These are phyloP conservation scores for Pachydiplax longipennis DNA, from an alignment of 2,888 invertebrate species.

Conservation along the genomic window DNA sequence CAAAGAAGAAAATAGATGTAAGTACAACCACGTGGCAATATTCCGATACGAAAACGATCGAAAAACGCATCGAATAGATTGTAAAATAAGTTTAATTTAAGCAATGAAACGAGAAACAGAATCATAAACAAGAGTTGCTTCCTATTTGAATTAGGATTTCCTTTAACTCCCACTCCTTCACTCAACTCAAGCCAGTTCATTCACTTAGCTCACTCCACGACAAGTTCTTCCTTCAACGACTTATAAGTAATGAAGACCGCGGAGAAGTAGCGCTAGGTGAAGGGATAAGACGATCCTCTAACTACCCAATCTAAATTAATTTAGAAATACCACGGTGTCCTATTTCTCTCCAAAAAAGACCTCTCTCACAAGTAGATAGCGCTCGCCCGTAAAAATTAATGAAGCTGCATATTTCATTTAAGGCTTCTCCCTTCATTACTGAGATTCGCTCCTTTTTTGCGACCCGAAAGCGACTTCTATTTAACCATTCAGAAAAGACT, in stretches of 20 bases:
- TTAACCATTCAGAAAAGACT: no score
- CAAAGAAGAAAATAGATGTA: no score
- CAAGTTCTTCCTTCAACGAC: not conserved
- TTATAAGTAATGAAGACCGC: not conserved
- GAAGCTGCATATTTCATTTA: not conserved
- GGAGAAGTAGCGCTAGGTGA: not conserved
- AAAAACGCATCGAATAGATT: no score
- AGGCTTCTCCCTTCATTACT: not conserved
- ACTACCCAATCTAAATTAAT: not conserved
- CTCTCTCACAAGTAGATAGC: not conserved
- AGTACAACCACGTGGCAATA: no score
- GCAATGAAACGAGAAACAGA: no score
- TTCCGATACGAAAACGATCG: no score
- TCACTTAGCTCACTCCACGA: not conserved
- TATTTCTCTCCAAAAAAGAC: not conserved
- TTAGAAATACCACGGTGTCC: not conserved
- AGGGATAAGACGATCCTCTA: not conserved
- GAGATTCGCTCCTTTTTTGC: no score
- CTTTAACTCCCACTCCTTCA: not conserved
- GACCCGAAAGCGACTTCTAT: no score
- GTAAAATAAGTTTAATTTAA: no score
- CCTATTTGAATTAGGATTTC: not conserved
- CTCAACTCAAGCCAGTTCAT: not conserved
- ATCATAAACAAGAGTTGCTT: no score
- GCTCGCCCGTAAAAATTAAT: not conserved